Evolutionary conservation across 2,113 vertebrate genomes (phyloP), one percentile per base, ranked within the genome.

Genomic region (Athene noctua): DNA sequence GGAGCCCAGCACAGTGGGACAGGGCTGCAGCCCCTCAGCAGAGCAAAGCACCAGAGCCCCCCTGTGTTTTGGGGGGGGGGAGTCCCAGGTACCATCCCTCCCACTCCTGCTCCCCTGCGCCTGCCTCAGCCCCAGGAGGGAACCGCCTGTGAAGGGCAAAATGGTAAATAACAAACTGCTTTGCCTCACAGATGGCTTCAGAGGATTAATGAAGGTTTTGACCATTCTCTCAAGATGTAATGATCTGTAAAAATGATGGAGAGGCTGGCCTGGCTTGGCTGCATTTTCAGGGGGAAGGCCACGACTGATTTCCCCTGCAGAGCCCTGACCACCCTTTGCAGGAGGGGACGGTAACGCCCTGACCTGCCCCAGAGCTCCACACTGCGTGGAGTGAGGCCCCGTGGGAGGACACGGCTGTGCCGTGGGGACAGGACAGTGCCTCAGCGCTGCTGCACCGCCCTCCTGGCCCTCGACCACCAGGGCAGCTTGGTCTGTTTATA

Each of bases 91-190:
- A 6, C n/a, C 3, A 3, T 18, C 36, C 34, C 61, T 36, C 29
- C 71, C 9, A 11, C 47, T 49, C 47, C 55, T 29, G 55, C 42
- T 34, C 21, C 67, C 47, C 67, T 10, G 16, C 4, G 29, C 63
- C 30, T 14, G 27, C 40, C 11, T 1, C 25, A 3, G 5, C 5
- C 38, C 30, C 1, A 3, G 44, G 23, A 29, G 38, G 47, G 32
- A n/a, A 9, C 61, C 2, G 1, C 9, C 32, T 38, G 16, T 18
- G 27, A 80, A 72, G 58, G 66, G 59, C 42, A n/a, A 20, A 65
- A n/a, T 11, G 21, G 36, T n/a, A 16, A 42, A 65, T 23, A 73
- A 49, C 29, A 34, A 51, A 51, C 36, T 10, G 36, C 44, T 18
- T 42, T 25, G 36, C 62, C 30, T n/a, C 6, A 4, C 40, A 40